Base-by-base conservation (phyloP, 2,113 vertebrate genomes). In the Platysteira castanea region DNA sequence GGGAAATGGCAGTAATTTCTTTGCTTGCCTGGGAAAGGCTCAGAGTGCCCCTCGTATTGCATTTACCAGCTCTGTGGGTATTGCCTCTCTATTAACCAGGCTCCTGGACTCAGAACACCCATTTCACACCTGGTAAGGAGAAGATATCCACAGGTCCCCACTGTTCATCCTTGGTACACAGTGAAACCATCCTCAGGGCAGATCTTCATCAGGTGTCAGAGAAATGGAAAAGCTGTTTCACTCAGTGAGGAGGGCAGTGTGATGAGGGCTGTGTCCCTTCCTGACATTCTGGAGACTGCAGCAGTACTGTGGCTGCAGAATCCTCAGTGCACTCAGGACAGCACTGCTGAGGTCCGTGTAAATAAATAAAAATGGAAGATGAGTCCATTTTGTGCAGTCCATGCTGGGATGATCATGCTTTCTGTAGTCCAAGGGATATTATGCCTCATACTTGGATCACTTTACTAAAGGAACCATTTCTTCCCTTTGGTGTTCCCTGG, bases 151-250 rank as follows among this genome's bases (percentile, higher is more conserved):
- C 31, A 37, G 39, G 21, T 76, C 17, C 16, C 23, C 31, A 9
- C 7, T 14, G 35, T 27, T 31, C 37, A 21, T 82, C 27, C n/a
- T 37, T 33, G 41, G 39, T 37, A 44, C 39, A 13, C 33, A 6
- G 26, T 37, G 73, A 44, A 83, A 75, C 28, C 23, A 9, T 30
- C 50, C 42, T 78, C 13, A 4, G 33, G 31, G 30, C 41, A 52
- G 35, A 31, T 13, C 60, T 65, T 82, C 52, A 4, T 2, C 0
- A 0, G 2, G 14, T 13, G 5, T 23, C 31, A 49, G 41, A 39
- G 64, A 39, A 78, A 41, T 5, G 33, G 28, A 31, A 50, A 64
- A 87, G 9, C n/a, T 71, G 5, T 26, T 63, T 53, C 4, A 5
- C 30, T n/a, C 20, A 3, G 10, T 12, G 23, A 33, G 30, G 22